Percentiles rank a stretch among this genome's conserved stretches.
phyloP scores from a whole-genome alignment of 2,888 invertebrate genomes.

The Craniophora ligustri region DNA sequence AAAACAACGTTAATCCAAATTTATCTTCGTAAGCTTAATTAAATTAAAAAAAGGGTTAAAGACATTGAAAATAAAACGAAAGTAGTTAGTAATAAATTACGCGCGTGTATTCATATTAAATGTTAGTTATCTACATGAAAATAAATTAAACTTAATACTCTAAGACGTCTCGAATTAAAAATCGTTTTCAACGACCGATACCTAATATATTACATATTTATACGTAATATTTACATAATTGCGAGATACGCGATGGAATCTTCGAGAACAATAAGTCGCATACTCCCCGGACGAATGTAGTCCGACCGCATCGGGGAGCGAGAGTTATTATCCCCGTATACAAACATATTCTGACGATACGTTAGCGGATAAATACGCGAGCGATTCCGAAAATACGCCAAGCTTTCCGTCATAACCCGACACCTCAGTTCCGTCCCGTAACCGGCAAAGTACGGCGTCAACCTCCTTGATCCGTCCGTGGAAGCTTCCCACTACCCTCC shows the following conservation, averaged over 20 bases:
- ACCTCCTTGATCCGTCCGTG: slow-evolving; percentile 79
- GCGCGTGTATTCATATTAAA: slow-evolving; percentile 77
- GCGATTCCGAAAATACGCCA: slow-evolving; percentile 52
- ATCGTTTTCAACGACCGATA: slow-evolving; percentile 44
- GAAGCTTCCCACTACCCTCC: slow-evolving; percentile 71
- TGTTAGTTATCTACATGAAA: slow-evolving; percentile 72
- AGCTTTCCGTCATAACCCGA: slow-evolving; percentile 72
- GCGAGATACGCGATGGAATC: slow-evolving; percentile 48
- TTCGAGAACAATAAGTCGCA: slow-evolving; percentile 83
- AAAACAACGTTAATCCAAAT: slow-evolving; percentile 50
- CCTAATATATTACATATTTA: slow-evolving; percentile 48
- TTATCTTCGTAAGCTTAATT: slow-evolving; percentile 45
- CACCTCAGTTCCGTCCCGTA: slow-evolving; percentile 71
- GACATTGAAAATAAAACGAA: slow-evolving; percentile 69
- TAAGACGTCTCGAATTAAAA: slow-evolving; percentile 48
- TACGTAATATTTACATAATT: slow-evolving; percentile 49
- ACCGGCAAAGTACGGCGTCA: slow-evolving; percentile 69
- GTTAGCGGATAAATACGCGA: slow-evolving; percentile 65
- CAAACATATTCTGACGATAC: slow-evolving; percentile 55
- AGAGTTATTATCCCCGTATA: slow-evolving; percentile 82
- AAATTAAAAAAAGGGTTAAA: slow-evolving; percentile 57
- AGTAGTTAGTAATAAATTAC: slow-evolving; percentile 68
- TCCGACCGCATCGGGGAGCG: slow-evolving; percentile 66
- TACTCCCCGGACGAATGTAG: slow-evolving; percentile 66
- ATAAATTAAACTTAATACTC: slow-evolving; percentile 57